Evolutionary conservation across 2,113 vertebrate genomes (phyloP).

Genomic region (Pachycephala philippinensis): DNA sequence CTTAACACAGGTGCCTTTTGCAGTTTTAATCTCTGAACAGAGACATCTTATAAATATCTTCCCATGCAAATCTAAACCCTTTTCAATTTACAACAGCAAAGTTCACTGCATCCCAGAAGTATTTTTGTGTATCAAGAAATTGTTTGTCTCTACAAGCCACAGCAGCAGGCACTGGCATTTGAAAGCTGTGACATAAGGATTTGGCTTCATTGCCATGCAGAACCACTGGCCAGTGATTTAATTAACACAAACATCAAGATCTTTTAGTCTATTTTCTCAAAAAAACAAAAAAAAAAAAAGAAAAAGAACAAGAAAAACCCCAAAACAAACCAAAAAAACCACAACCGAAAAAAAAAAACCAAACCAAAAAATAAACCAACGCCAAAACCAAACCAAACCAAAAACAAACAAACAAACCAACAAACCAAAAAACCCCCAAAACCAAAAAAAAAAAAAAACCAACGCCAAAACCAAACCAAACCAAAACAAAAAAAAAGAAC

Average conservation of each 20-base stretch:
- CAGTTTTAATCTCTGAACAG: background rate
- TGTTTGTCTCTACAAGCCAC: background rate
- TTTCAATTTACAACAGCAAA: constrained; percentile 56
- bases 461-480: too few relatives aligned
- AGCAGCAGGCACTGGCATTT: constrained; percentile 3
- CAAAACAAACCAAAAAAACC: too few relatives aligned
- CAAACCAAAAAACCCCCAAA: background rate
- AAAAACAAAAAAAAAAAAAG: too few relatives aligned
- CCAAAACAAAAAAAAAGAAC: too few relatives aligned
- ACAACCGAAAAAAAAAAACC: too few relatives aligned
- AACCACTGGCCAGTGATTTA: background rate
- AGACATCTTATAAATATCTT: background rate
- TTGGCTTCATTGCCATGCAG: background rate
- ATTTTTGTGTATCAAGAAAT: constrained; percentile 25
- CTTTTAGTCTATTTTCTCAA: background rate
- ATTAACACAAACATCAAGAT: background rate
- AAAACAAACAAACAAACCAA: too few relatives aligned
- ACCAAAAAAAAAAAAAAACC: too few relatives aligned
- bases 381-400: background rate
- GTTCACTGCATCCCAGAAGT: constrained; percentile 40
- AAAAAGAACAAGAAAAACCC: too few relatives aligned
- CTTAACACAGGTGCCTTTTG: background rate
- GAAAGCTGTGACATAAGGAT: background rate
- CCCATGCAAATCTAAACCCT: constrained; percentile 38
- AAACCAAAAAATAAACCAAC: too few relatives aligned